Evolutionary conservation across 2,797 vertebrate species (phyloP).

Genomic region (Pygocentrus nattereri): DNA sequence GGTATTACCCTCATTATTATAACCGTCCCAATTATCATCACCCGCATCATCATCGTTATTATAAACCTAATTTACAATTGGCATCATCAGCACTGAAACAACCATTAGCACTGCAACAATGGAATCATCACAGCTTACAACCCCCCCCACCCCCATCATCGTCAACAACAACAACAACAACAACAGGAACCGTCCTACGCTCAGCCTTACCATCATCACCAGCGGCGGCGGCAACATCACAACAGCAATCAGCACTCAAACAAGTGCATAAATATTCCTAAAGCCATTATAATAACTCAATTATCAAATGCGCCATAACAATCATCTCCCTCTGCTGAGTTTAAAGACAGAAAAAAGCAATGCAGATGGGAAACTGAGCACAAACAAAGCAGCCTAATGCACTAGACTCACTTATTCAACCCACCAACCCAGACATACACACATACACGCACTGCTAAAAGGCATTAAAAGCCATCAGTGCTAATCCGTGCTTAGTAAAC

Average conservation of each 20-base stretch:
- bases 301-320: conserved; percentile 30
- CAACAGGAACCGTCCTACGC: not conserved
- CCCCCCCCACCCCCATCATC: not conserved
- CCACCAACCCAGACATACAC: conserved; percentile 17
- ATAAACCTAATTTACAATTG: conserved; percentile 25
- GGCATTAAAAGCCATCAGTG: conserved; percentile 51
- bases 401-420: conserved; percentile 21
- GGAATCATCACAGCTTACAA: not conserved
- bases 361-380: conserved; percentile 6
- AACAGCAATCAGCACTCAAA: not conserved
- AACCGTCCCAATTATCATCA: conserved; percentile 31
- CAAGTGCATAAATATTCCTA: not conserved
- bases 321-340: conserved; percentile 37
- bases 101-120: not conserved
- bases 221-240: not conserved
- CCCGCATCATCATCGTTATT: conserved; percentile 3
- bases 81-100: conserved; percentile 3
- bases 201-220: not conserved
- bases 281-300: conserved; percentile 38
- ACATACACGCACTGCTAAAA: conserved; percentile 23
- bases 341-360: conserved; percentile 29
- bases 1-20: conserved; percentile 21
- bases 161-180: not conserved
- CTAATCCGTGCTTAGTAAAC: conserved; percentile 59
- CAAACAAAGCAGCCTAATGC: conserved; percentile 42